Conservation (phyloP, 1,140 invertebrate genomes). For the Drosophila punjabiensis region DNA sequence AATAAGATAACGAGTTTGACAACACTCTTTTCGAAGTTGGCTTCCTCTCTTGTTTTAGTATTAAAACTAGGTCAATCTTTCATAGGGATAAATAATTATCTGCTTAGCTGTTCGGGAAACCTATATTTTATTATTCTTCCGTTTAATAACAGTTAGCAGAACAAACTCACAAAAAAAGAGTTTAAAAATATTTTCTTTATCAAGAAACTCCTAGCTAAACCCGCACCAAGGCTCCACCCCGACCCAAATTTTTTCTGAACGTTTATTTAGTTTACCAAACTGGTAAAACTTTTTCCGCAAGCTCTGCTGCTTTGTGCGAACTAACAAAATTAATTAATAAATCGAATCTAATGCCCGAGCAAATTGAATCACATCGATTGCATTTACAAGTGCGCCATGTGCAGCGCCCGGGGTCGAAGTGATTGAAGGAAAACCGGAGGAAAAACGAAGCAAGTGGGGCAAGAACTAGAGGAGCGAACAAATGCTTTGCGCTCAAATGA, state of each 20-base stretch:
- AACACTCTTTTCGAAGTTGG: too few species aligned
- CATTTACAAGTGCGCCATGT: conserved; percentile 59
- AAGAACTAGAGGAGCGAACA: conserved; percentile 28
- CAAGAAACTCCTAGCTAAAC: neutral
- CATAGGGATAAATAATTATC: too few species aligned
- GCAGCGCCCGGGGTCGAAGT: conserved; percentile 40
- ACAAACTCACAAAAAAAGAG: neutral
- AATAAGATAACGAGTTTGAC: too few species aligned
- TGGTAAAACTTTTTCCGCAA: conserved; percentile 27
- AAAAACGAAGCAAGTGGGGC: conserved; percentile 8
- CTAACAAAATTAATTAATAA: conserved; percentile 76
- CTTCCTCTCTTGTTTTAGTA: too few species aligned
- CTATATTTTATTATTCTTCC: too few species aligned
- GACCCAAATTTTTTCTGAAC: neutral
- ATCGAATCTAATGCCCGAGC: conserved; percentile 64
- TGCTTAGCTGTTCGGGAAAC: too few species aligned
- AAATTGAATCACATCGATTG: conserved; percentile 72
- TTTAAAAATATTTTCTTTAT: neutral
- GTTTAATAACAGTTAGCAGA: neutral
- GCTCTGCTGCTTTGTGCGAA: neutral
- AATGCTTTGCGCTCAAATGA: conserved; percentile 76
- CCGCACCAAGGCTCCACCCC: neutral
- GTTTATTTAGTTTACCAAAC: conserved; percentile 28
- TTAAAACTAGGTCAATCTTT: too few species aligned
- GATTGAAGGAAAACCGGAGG: conserved; percentile 12